Evolutionary conservation across 2,888 invertebrate species (phyloP).

Genomic region (Iphiclides podalirius): DNA sequence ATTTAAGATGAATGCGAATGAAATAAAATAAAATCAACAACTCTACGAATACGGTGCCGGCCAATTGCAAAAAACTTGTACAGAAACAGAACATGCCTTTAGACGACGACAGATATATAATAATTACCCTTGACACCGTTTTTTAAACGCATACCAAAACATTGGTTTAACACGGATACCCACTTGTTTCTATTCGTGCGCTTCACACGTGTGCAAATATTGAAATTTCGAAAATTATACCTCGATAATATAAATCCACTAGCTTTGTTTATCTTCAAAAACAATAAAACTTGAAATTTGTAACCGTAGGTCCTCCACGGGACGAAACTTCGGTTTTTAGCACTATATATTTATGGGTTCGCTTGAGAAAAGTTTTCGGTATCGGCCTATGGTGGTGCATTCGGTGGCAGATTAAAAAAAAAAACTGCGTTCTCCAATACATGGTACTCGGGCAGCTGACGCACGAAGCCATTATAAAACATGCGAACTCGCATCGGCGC

Average conservation of each 20-base stretch:
- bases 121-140: slow-evolving; percentile 15
- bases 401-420: too few species aligned
- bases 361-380: too few species aligned
- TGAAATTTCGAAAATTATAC: background rate
- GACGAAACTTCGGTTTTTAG: too few species aligned
- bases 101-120: slow-evolving; percentile 1
- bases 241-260: too few species aligned
- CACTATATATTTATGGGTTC: too few species aligned
- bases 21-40: too few species aligned
- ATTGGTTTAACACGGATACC: slow-evolving; percentile 13
- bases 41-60: background rate
- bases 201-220: slow-evolving; percentile 8
- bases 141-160: slow-evolving; percentile 7
- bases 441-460: slow-evolving; percentile 34
- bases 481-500: slow-evolving; percentile 26
- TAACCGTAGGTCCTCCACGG: too few species aligned
- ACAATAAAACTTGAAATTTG: too few species aligned
- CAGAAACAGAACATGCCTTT: background rate
- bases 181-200: background rate
- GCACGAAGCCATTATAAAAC: slow-evolving; percentile 36
- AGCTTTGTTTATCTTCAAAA: too few species aligned
- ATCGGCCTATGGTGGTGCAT: too few species aligned
- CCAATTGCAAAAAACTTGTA: slow-evolving; percentile 6
- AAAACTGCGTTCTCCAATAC: too few species aligned
- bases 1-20: too few species aligned